Base-by-base conservation (phyloP, 1,140 invertebrate genomes). In the Drosophila suzukii region DNA sequence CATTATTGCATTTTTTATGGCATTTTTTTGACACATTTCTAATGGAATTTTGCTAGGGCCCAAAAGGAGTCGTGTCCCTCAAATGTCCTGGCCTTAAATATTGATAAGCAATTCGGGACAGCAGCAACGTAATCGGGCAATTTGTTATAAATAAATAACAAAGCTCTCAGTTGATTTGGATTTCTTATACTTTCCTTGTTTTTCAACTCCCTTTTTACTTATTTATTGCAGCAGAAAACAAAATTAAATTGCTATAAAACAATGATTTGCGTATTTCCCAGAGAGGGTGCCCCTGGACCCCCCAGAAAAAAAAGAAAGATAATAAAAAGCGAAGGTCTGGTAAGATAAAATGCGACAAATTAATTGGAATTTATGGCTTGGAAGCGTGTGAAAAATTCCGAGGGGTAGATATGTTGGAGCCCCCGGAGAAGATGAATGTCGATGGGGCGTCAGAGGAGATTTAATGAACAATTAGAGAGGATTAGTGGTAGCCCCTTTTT, bases 341-440 rank as follows among this genome's bases (percentile, higher is more conserved):
- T 44, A 50, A 77, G 58, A 83, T 72, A 84, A 80, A 85, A 85
- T 77, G 73, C 73, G 82, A 86, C 81, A 86, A 85, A 86, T 85
- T 86, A 85, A 85, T 85, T 86, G 83, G 66, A 82, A 86, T 86
- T 86, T 86, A 86, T 86, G 61, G 71, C 55, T 36, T 24, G 56
- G 49, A 81, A 63, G 65, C 83, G 83, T 86, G 83, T 67, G 51
- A 75, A 66, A 66, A 53, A 38, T 24, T 66, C 32, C 13, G 56
- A 38, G 34, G 36, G 20, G 10, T 24, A 38, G 65, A 65, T 41
- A 32, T 51, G 47, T 24, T 34, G 30, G 24, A 1, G n/a, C 34
- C 15, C 38, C 17, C n/a, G 24, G n/a, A 44, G 54, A 58, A 57
- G 66, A 73, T 73, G 60, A 53, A 71, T 71, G 79, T 78, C 60